These are phyloP conservation scores for Nasonia oneida DNA, from an alignment of 2,888 invertebrate genomes.

Conservation along the genomic window DNA sequence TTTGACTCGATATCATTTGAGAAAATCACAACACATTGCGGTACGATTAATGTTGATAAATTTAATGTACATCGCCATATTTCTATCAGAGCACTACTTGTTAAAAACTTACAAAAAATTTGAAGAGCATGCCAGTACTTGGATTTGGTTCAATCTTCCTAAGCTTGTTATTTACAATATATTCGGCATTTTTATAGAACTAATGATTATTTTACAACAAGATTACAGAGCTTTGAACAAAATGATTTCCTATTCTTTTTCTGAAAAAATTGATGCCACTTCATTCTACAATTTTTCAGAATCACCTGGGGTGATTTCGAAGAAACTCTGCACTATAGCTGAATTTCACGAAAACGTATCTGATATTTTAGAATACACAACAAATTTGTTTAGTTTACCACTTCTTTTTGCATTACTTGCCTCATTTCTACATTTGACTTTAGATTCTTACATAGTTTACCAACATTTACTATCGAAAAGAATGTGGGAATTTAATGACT, in stretches of 20 bases:
- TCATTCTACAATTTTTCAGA: not conserved
- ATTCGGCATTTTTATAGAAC: conserved; percentile 35
- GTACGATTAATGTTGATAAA: conserved; percentile 25
- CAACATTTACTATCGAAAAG: conserved; percentile 20
- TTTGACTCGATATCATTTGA: not conserved
- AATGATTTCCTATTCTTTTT: not conserved
- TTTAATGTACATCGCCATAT: conserved; percentile 21
- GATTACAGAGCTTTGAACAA: conserved; percentile 36
- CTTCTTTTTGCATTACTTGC: conserved; percentile 19
- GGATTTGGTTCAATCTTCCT: conserved; percentile 41
- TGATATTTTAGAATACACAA: conserved; percentile 35
- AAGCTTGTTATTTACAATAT: conserved; percentile 44
- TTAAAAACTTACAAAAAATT: conserved; percentile 33
- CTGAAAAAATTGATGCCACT: not conserved
- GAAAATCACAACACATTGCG: not conserved
- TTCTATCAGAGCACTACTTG: conserved; percentile 27
- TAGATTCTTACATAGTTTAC: conserved; percentile 42
- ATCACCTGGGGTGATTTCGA: not conserved
- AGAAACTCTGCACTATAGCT: conserved; percentile 13
- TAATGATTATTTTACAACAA: conserved; percentile 24
- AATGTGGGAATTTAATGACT: not conserved
- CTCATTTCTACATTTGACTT: conserved; percentile 21
- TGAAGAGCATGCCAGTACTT: conserved; percentile 47
- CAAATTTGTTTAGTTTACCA: conserved; percentile 29
- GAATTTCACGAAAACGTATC: conserved; percentile 36